These are phyloP conservation scores for Drosophila baimaii DNA, from an alignment of 1,140 invertebrate species.

Conservation along the genomic window DNA sequence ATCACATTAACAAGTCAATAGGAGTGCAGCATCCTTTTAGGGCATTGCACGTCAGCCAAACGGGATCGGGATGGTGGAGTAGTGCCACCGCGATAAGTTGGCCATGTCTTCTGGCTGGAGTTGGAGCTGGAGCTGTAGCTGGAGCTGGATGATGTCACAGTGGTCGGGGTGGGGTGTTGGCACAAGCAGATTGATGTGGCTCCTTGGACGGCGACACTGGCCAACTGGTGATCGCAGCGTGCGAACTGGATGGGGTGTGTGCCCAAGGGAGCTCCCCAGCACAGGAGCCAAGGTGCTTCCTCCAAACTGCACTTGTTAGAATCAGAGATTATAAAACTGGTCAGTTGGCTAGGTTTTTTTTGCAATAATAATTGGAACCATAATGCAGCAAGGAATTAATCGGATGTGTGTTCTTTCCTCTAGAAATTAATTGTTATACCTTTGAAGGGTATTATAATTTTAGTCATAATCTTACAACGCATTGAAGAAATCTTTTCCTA, in stretches of 20 bases:
- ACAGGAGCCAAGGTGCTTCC: neutral
- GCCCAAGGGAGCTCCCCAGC: slow-evolving; percentile 58
- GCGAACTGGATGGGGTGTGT: slow-evolving; percentile 69
- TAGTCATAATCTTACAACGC: too few relatives aligned
- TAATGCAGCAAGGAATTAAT: neutral
- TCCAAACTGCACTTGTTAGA: slow-evolving; percentile 4
- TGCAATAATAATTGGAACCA: neutral
- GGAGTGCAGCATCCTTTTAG: slow-evolving; percentile 80
- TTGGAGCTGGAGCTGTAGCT: neutral
- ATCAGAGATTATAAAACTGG: slow-evolving; percentile 30
- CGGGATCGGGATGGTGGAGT: slow-evolving; percentile 23
- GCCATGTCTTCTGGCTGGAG: slow-evolving; percentile 10
- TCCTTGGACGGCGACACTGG: slow-evolving; percentile 31
- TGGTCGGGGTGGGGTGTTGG: slow-evolving; percentile 53
- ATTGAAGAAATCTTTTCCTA: too few relatives aligned
- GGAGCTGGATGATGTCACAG: slow-evolving; percentile 38
- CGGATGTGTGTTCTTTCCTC: too few relatives aligned
- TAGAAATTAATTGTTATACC: too few relatives aligned
- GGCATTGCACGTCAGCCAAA: slow-evolving; percentile 72
- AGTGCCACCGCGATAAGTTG: slow-evolving; percentile 12
- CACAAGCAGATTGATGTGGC: slow-evolving; percentile 77
- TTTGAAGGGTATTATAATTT: too few relatives aligned
- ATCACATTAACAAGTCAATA: slow-evolving; percentile 83
- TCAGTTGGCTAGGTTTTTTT: neutral
- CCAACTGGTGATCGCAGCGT: slow-evolving; percentile 66